Conservation (phyloP, 1,140 invertebrate species). For the Polypedilum pembai region DNA sequence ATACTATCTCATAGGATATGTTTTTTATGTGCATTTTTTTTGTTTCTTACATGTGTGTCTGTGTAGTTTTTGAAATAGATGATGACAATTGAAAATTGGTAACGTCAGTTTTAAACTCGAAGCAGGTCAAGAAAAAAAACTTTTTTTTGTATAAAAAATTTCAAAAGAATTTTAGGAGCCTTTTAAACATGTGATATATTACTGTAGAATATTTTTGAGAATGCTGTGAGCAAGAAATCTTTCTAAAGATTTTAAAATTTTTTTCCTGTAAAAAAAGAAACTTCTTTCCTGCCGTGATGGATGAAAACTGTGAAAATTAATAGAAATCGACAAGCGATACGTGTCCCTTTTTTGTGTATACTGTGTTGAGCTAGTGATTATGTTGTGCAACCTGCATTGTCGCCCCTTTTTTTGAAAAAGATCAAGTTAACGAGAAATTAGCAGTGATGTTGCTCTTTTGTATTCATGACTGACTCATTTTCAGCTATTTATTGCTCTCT, state of each 20-base stretch:
- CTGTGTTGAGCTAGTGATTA: neutral
- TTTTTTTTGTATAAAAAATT: neutral
- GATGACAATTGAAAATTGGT: conserved; percentile 6
- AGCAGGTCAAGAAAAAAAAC: conserved; percentile 9
- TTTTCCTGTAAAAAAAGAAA: neutral
- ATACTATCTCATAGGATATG: conserved; percentile 18
- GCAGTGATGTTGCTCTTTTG: neutral
- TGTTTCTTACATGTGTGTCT: neutral
- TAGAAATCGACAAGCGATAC: too few relatives aligned
- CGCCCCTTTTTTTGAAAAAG: neutral
- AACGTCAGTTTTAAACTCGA: neutral
- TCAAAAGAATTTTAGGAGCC: neutral
- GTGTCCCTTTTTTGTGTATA: too few relatives aligned
- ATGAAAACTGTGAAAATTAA: neutral
- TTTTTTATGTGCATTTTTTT: neutral
- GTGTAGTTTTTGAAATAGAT: neutral
- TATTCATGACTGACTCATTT: neutral
- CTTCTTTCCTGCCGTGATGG: conserved; percentile 13
- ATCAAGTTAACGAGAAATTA: conserved; percentile 10
- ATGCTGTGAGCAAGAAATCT: conserved; percentile 3
- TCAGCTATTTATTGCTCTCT: neutral
- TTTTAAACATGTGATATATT: conserved; percentile 19
- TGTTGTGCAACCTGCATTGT: conserved; percentile 15
- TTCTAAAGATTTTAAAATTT: neutral
- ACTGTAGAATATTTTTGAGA: neutral